Evolutionary conservation across 1,140 invertebrate species (phyloP).

Genomic region (Caenorhabditis tropicalis): DNA sequence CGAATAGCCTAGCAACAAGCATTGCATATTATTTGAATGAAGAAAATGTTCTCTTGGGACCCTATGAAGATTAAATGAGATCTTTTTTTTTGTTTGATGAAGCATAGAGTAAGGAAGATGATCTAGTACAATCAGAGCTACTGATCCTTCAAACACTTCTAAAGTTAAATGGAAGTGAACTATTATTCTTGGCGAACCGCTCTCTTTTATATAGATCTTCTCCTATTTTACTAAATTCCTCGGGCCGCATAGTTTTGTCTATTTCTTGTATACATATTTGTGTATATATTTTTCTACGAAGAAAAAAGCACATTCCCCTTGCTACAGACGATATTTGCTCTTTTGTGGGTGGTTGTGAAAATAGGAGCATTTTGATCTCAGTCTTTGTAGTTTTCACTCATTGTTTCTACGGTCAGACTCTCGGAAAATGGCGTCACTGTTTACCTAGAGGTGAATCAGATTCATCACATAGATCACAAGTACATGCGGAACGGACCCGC

Average conservation of each 20-base stretch:
- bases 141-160: too few species aligned
- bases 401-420: neutral
- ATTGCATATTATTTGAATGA: neutral
- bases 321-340: neutral
- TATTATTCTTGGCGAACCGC: neutral
- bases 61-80: too few species aligned
- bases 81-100: too few species aligned
- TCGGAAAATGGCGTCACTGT: neutral
- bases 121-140: too few species aligned
- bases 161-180: too few species aligned
- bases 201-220: neutral
- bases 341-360: conserved; percentile 9
- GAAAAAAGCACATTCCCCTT: neutral
- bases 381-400: conserved; percentile 8
- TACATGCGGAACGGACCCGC: too few species aligned
- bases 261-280: conserved; percentile 35
- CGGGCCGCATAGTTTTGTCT: neutral
- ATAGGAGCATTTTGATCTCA: conserved; percentile 33
- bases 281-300: neutral
- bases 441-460: neutral
- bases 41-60: too few species aligned
- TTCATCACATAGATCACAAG: neutral
- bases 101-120: too few species aligned
- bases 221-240: conserved; percentile 5
- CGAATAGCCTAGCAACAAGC: neutral